Evolutionary conservation across 2,888 invertebrate genomes (phyloP).

Genomic region (Xylota sylvarum): DNA sequence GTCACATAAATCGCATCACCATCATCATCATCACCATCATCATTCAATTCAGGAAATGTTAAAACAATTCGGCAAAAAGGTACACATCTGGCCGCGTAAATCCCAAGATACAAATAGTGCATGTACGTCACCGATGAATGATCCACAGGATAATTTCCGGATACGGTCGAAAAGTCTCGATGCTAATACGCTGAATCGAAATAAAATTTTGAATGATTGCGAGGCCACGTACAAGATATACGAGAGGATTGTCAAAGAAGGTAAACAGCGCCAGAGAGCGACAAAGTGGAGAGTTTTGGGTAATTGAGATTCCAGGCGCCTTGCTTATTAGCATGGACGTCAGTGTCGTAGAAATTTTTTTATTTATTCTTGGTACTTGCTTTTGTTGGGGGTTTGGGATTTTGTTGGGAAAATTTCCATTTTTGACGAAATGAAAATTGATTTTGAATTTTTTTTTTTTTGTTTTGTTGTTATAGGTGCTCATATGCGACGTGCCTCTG

Average conservation of each 20-base stretch:
- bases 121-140: constrained; percentile 85
- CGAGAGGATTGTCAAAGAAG: constrained; percentile 91
- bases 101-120: constrained; percentile 86
- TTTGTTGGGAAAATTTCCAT: background rate
- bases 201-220: constrained; percentile 89
- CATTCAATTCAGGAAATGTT: constrained; percentile 92
- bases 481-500: constrained; percentile 90
- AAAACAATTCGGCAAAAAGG: constrained; percentile 90
- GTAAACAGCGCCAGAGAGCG: constrained; percentile 83
- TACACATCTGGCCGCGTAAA: constrained; percentile 90
- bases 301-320: constrained; percentile 31
- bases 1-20: constrained; percentile 83
- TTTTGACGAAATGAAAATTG: constrained; percentile 16
- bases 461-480: constrained; percentile 88
- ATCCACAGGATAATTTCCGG: constrained; percentile 88
- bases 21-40: constrained; percentile 86
- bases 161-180: constrained; percentile 92
- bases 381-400: constrained; percentile 55
- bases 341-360: constrained; percentile 16
- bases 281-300: constrained; percentile 37
- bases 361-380: constrained; percentile 79
- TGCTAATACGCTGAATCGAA: constrained; percentile 85
- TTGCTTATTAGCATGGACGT: constrained; percentile 17
- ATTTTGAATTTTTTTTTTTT: constrained; percentile 75
- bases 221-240: constrained; percentile 93